phyloP scores from a whole-genome alignment of 2,113 vertebrate species.

The Panurus biarmicus region DNA sequence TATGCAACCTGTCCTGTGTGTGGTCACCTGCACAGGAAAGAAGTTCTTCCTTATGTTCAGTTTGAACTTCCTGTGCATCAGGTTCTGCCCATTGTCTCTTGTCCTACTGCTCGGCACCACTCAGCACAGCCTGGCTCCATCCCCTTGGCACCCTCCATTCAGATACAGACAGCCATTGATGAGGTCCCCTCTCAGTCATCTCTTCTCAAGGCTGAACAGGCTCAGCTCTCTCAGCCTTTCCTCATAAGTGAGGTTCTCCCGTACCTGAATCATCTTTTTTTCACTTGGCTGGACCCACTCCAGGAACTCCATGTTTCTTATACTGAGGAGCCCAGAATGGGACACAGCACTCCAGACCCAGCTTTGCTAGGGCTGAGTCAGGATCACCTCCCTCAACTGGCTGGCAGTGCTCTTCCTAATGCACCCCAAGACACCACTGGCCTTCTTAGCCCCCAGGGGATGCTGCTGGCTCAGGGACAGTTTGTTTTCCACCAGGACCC shows the following conservation, averaged over 20 bases:
- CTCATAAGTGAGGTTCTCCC: neutral
- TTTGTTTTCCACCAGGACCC: neutral
- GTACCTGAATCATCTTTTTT: neutral
- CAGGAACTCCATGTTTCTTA: neutral
- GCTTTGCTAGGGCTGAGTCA: neutral
- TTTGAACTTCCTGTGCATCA: neutral
- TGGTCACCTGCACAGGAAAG: neutral
- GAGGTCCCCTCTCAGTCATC: neutral
- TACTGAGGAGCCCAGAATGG: neutral
- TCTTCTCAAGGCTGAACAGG: neutral
- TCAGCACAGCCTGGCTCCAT: neutral
- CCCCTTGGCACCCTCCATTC: neutral
- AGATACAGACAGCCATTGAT: fast-evolving
- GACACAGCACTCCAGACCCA: neutral
- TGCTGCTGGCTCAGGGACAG: neutral
- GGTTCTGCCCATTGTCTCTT: neutral
- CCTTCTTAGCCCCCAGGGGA: neutral
- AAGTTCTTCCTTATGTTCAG: neutral
- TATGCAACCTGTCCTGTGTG: neutral
- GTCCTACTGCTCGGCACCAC: neutral
- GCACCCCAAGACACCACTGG: neutral
- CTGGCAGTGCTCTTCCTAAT: neutral
- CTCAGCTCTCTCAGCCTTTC: neutral
- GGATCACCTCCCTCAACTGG: neutral
- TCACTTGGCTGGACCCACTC: neutral